Percentiles rank a stretch among this genome's conserved stretches.
Evolutionary conservation across 2,113 vertebrate genomes (phyloP).

Genomic region (Andinoacara biseriatus): DNA sequence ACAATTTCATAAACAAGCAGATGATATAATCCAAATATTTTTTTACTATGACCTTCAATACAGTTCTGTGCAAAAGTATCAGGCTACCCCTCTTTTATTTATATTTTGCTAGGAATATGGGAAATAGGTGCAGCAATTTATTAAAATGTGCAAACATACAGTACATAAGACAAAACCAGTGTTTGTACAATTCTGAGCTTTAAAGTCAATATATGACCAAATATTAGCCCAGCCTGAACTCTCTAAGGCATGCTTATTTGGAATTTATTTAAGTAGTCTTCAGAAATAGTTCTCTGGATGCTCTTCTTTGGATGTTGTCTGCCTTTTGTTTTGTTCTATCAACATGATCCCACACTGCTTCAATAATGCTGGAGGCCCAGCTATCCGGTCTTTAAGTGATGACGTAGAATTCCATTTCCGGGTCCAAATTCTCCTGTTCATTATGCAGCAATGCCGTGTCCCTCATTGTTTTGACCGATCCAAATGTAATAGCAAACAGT

Average conservation of each 20-base stretch:
- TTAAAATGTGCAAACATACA: neutral
- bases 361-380: neutral
- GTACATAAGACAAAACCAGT: rapidly evolving
- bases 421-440: too few relatives aligned
- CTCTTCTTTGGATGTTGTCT: neutral
- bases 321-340: neutral
- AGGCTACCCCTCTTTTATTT: neutral
- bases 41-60: neutral
- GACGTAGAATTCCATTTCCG: too few relatives aligned
- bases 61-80: neutral
- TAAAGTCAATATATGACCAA: neutral
- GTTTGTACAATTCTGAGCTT: too few relatives aligned
- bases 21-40: neutral
- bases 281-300: neutral
- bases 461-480: too few relatives aligned
- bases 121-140: neutral
- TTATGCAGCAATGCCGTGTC: too few relatives aligned
- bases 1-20: neutral
- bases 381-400: too few relatives aligned
- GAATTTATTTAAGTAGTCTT: neutral
- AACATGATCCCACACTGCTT: neutral
- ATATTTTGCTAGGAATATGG: neutral
- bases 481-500: too few relatives aligned
- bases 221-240: neutral
- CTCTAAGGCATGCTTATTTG: neutral